Evolutionary conservation across 2,113 vertebrate species (phyloP), one percentile per base, ranked within the genome.

Genomic region (Silurus asotus): DNA sequence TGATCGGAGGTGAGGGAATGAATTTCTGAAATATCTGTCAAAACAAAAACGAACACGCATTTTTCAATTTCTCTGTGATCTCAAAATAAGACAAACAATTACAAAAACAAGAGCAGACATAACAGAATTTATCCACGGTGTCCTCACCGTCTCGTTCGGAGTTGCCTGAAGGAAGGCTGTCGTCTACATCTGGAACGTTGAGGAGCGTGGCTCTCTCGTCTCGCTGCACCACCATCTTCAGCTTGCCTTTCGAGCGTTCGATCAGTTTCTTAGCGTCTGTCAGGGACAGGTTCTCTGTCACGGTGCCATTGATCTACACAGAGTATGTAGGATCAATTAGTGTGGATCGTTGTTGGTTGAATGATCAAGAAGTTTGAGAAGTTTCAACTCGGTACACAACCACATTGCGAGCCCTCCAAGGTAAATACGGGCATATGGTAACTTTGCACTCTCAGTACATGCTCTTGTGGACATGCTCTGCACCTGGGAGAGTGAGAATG

Each of bases 1-100:
- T 99, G 98, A 91, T 99, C 97, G 90, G 98, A 99, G 92, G 97
- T 96, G 94, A 99, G 94, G 87, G 98, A 99, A 94, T 99, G 98
- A 92, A 99, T 99, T 96, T 99, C 98, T 93, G 98, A 99, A 95
- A 99, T 99, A 93, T 99, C 98, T 99, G 94, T 94, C 77, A 90
- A 92, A 94, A 2, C 20, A 23, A 51, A n/a, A 75, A 53, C 2
- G 3, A 51, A 13, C 17, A 23, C 5, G 2, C 5, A 76, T 11
- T 23, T 49, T 1, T 20, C 4, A 8, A 74, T 3, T 45, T 2
- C 23, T 51, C 23, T 6, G 7, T 49, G 37, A 69, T 53, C 20
- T 28, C 14, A 62, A 48, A 20, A 61, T 11, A 23, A 86, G 58
- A 86, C 37, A 4, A 7, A 19, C 37, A 20, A 37, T 37, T 2